Base-by-base conservation (phyloP, 2,797 vertebrate genomes). In the Diplodus puntazzo region DNA sequence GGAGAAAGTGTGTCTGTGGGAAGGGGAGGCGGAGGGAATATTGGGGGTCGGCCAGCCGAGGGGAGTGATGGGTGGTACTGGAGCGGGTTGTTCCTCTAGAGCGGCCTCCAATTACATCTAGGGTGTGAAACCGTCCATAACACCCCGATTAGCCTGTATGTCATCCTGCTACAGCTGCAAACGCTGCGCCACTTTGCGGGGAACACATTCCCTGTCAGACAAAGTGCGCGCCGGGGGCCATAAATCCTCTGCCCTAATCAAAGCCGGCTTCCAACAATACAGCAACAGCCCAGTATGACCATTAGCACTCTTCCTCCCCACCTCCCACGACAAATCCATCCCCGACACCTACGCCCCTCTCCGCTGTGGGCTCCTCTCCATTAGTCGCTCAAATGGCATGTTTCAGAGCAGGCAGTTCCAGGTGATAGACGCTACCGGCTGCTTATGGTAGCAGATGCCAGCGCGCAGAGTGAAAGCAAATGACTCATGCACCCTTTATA, bases 131-230 rank as follows among this genome's bases (percentile, higher is more conserved):
- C 88, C 16, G 55, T 91, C 89, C 81, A 83, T 87, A 86, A 89
- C 90, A 48, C 69, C 73, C 86, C 30, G 81, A 87, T 93, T 90
- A 90, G 88, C 85, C 85, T 11, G 83, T 92, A 89, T 78, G 90
- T 92, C 92, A 92, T 84, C 72, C 76, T 50, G 79, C 73, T 71
- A 13, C 70, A 21, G 85, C 72, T 54, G 87, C 60, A 48, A 75
- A 53, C 10, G n/a, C 71, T 2, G 9, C 14, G 43, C 55, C 87
- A 81, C 87, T 83, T 84, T 81, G 83, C 88, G 69, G 71, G 39
- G 57, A 82, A 85, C 77, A 79, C 77, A 75, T 80, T 80, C 77
- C 53, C 71, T 60, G 74, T 84, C 77, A 73, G 86, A 79, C 69
- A 75, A 70, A 89, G 82, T 80, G 76, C 16, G 27, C 23, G 6